These are phyloP conservation scores for Limnephilus marmoratus DNA, from an alignment of 2,888 invertebrate genomes.

Conservation along the genomic window DNA sequence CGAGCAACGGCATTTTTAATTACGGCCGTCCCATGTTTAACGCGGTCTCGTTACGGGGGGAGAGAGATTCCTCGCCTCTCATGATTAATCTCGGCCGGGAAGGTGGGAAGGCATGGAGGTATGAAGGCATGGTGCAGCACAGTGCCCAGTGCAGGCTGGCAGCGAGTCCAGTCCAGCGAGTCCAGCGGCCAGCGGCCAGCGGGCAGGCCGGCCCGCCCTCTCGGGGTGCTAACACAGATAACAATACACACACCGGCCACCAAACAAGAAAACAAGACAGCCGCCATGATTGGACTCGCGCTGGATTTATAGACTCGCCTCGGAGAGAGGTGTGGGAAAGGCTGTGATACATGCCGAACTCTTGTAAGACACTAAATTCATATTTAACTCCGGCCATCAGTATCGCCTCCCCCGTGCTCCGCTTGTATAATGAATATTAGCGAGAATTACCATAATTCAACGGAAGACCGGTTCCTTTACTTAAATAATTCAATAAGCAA, in stretches of 20 bases:
- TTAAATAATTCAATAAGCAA: not conserved
- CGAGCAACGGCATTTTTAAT: constrained; percentile 65
- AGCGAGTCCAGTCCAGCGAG: not conserved
- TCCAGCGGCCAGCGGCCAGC: not conserved
- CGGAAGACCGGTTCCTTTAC: not conserved
- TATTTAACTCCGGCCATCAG: constrained; percentile 30
- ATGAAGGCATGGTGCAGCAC: not conserved
- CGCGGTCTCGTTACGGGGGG: constrained; percentile 60
- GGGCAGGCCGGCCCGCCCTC: constrained; percentile 53
- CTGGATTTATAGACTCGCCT: constrained; percentile 46
- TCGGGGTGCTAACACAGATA: constrained; percentile 57
- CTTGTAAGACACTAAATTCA: constrained; percentile 56
- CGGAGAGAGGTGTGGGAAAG: constrained; percentile 55
- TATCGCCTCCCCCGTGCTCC: constrained; percentile 22
- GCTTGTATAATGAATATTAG: constrained; percentile 21
- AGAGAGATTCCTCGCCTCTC: constrained; percentile 59
- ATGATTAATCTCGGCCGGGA: constrained; percentile 60
- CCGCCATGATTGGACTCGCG: constrained; percentile 52
- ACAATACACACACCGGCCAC: constrained; percentile 35
- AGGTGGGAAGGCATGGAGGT: not conserved
- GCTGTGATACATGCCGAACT: constrained; percentile 57
- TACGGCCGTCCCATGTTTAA: constrained; percentile 63
- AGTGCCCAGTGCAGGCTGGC: no score
- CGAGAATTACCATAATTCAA: constrained; percentile 11
- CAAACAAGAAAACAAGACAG: constrained; percentile 46